phyloP scores from a whole-genome alignment of 2,888 invertebrate species.

The Microctonus brassicae region DNA sequence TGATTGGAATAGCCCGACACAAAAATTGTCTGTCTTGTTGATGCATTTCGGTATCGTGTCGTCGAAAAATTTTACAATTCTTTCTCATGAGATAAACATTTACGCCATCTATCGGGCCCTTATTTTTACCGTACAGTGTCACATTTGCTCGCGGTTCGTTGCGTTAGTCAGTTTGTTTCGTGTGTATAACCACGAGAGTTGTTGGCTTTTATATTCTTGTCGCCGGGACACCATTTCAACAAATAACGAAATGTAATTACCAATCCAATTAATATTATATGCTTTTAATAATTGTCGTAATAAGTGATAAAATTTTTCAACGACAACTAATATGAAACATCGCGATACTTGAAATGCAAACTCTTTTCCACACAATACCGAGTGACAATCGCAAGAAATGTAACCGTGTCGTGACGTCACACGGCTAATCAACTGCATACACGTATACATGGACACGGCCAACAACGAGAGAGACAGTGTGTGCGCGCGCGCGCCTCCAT shows the following conservation, averaged over 20 bases:
- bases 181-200: constrained; percentile 59
- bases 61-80: not conserved
- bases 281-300: not conserved
- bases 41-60: not conserved
- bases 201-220: constrained; percentile 51
- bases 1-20: not conserved
- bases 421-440: constrained; percentile 66
- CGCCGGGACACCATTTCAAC: constrained; percentile 36
- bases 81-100: constrained; percentile 49
- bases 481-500: constrained; percentile 33
- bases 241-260: constrained; percentile 13
- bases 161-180: constrained; percentile 64
- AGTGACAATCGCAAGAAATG: constrained; percentile 65
- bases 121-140: constrained; percentile 44
- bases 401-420: constrained; percentile 67
- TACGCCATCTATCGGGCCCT: constrained; percentile 58
- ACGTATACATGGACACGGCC: constrained; percentile 47
- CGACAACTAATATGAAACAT: too few relatives aligned
- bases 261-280: not conserved
- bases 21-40: not conserved
- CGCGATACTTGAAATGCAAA: not conserved
- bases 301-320: not conserved
- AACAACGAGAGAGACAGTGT: constrained; percentile 32
- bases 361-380: constrained; percentile 30
- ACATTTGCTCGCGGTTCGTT: constrained; percentile 54